Evolutionary conservation across 2,888 invertebrate genomes (phyloP).

Genomic region (Ferdinandea cuprea): DNA sequence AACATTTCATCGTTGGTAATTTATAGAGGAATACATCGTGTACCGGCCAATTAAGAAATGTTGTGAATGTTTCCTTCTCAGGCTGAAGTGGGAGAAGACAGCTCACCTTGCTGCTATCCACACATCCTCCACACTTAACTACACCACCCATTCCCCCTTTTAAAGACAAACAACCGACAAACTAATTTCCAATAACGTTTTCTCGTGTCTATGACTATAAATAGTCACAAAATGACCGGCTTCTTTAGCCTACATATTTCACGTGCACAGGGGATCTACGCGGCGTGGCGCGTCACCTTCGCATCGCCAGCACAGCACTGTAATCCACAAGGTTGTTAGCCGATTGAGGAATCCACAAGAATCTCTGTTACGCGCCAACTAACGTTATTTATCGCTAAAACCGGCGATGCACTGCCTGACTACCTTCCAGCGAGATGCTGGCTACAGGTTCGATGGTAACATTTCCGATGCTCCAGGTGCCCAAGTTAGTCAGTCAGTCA

Average conservation of each 20-base stretch:
- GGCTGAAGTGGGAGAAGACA: conserved; percentile 6
- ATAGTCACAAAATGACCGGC: conserved; percentile 60
- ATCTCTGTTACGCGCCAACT: conserved; percentile 40
- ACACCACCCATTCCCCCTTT: conserved; percentile 11
- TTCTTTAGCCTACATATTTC: conserved; percentile 60
- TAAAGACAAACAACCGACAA: conserved; percentile 51
- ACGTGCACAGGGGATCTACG: not conserved
- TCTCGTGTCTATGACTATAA: conserved; percentile 63
- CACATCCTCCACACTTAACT: not conserved
- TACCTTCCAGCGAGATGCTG: conserved; percentile 15
- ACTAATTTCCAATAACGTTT: conserved; percentile 67
- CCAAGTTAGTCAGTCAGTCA: conserved; percentile 54
- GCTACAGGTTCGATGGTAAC: conserved; percentile 54
- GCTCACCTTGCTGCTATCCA: conserved; percentile 1
- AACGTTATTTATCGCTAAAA: conserved; percentile 61
- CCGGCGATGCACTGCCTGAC: conserved; percentile 9
- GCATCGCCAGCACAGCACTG: conserved; percentile 9
- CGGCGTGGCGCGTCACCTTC: not conserved
- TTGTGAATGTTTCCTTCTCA: conserved; percentile 23
- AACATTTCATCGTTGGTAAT: conserved; percentile 56
- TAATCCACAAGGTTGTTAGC: conserved; percentile 56
- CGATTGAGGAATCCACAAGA: conserved; percentile 27
- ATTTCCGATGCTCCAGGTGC: conserved; percentile 22
- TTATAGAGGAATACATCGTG: conserved; percentile 53
- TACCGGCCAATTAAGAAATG: conserved; percentile 59